These are phyloP conservation scores for Odiellus spinosus DNA, from an alignment of 2,888 invertebrate species.

Conservation along the genomic window DNA sequence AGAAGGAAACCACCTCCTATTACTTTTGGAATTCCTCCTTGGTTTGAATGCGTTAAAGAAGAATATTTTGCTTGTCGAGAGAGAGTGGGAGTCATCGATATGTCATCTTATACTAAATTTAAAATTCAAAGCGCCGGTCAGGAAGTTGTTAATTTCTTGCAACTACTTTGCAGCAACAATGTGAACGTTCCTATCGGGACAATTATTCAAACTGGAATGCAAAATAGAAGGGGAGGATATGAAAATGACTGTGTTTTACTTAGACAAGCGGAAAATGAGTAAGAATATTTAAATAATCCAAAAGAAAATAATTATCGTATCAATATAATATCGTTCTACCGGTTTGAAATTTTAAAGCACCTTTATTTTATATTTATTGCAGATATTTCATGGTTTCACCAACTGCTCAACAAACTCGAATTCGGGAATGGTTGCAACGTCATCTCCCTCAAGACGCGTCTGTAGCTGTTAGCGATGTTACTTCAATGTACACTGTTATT, in stretches of 20 bases:
- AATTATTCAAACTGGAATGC: conserved; percentile 93
- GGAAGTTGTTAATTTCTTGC: conserved; percentile 79
- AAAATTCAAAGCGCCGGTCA: conserved; percentile 71
- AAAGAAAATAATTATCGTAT: conserved; percentile 3
- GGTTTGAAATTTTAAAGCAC: conserved; percentile 3
- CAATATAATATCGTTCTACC: not conserved
- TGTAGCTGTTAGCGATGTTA: conserved; percentile 47
- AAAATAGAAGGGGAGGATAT: conserved; percentile 82
- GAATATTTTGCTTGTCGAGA: conserved; percentile 92
- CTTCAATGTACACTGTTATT: conserved; percentile 54
- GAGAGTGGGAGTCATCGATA: conserved; percentile 80
- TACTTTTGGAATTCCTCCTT: conserved; percentile 77
- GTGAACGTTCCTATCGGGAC: conserved; percentile 84
- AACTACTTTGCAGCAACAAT: conserved; percentile 88
- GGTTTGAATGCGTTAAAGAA: conserved; percentile 71
- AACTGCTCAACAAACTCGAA: conserved; percentile 55
- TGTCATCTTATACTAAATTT: conserved; percentile 92
- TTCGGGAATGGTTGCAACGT: conserved; percentile 49
- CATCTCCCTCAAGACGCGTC: conserved; percentile 44
- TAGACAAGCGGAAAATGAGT: conserved; percentile 74
- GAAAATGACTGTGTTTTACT: conserved; percentile 95
- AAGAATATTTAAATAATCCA: no score
- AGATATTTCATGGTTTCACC: conserved; percentile 63
- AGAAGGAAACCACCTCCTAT: conserved; percentile 37
- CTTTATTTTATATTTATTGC: conserved; percentile 23